Conservation (phyloP, 2,113 vertebrate genomes). For the Siniperca knerii region DNA sequence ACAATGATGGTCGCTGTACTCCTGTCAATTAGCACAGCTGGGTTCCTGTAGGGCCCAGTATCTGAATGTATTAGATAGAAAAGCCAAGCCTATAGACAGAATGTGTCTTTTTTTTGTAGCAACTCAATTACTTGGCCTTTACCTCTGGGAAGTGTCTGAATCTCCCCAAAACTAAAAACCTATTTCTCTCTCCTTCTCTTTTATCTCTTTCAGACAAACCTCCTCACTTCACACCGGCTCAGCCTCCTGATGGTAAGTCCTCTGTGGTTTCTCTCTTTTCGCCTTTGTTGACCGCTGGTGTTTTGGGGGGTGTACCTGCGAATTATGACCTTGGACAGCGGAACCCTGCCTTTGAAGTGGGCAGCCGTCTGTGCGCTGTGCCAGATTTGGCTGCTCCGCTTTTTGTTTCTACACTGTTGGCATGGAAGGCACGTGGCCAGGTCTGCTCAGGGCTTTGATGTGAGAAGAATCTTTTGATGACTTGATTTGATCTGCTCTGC, state of each 20-base stretch:
- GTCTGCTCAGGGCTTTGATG: slow-evolving; percentile 77
- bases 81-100: slow-evolving; percentile 35
- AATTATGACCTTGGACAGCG: slow-evolving; percentile 69
- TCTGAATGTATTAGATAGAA: slow-evolving; percentile 66
- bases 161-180: slow-evolving; percentile 76
- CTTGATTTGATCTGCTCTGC: slow-evolving; percentile 79
- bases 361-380: slow-evolving; percentile 34
- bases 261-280: slow-evolving; percentile 52
- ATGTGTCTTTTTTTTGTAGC: slow-evolving; percentile 42
- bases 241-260: slow-evolving; percentile 94
- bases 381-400: slow-evolving; percentile 32
- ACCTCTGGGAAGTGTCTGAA: slow-evolving; percentile 64
- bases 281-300: slow-evolving; percentile 47
- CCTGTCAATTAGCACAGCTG: slow-evolving; percentile 61
- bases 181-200: slow-evolving; percentile 71
- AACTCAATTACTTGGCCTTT: slow-evolving; percentile 69
- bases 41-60: slow-evolving; percentile 44
- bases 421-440: slow-evolving; percentile 59
- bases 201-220: slow-evolving; percentile 93
- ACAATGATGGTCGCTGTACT: slow-evolving; percentile 38
- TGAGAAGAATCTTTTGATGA: slow-evolving; percentile 77
- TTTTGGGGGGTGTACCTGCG: slow-evolving; percentile 43
- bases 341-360: slow-evolving; percentile 72
- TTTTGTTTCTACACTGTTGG: slow-evolving; percentile 40
- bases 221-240: slow-evolving; percentile 88